A percentile compares a stretch with the other conserved stretches of the same genome.
Conservation (phyloP, 2,113 vertebrate genomes). For the Petrocephalus zakoni region DNA sequence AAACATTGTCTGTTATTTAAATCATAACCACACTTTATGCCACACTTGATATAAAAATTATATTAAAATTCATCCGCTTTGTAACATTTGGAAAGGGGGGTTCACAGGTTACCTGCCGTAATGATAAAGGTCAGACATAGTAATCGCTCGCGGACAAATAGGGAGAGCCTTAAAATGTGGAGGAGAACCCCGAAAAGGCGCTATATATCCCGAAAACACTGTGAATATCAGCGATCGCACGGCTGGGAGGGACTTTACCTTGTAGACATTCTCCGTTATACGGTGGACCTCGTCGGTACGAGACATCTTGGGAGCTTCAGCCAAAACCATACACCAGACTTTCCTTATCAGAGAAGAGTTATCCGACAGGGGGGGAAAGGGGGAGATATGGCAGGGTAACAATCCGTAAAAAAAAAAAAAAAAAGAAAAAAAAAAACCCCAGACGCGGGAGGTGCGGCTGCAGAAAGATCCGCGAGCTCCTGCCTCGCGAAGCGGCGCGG, state of each 20-base stretch:
- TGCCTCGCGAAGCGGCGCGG: not conserved
- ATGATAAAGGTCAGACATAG: constrained; percentile 1
- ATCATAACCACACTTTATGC: too few species aligned
- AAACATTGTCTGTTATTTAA: not conserved
- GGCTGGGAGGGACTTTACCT: constrained; percentile 67
- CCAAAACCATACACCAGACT: constrained; percentile 66
- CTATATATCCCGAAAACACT: not conserved
- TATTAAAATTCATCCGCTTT: not conserved
- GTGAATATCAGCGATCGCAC: not conserved
- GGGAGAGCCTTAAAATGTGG: not conserved
- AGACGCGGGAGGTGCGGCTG: not conserved
- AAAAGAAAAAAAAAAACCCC: not conserved
- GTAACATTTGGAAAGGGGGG: not conserved
- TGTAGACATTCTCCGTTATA: constrained; percentile 93
- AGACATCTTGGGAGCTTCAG: constrained; percentile 75
- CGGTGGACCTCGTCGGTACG: constrained; percentile 94
- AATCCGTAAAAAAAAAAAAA: constrained; percentile 27
- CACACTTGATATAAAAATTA: too few species aligned
- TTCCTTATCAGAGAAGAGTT: constrained; percentile 38
- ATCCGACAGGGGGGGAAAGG: constrained; percentile 39
- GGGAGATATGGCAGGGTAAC: not conserved
- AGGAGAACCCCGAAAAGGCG: not conserved
- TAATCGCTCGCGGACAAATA: not conserved
- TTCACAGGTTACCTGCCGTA: constrained; percentile 20
- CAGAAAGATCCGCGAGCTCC: constrained; percentile 11